Percentiles rank a stretch among this genome's conserved stretches.
Conservation (phyloP, 2,113 vertebrate genomes). For the Sapayoa aenigma region DNA sequence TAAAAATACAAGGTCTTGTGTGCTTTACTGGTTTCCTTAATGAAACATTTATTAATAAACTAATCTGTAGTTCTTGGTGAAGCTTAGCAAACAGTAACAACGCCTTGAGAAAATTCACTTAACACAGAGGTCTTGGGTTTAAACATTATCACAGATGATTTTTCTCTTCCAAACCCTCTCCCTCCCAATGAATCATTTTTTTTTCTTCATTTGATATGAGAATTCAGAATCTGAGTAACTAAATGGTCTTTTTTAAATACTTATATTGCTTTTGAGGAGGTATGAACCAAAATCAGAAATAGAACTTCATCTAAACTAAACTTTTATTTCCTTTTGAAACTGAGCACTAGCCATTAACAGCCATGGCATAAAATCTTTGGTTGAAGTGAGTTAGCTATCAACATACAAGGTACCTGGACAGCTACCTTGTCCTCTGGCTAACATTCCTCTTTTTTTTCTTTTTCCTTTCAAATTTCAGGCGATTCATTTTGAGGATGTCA, state of each 20-base stretch:
- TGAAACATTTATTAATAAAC: constrained; percentile 12
- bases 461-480: neutral
- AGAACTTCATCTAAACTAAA: neutral
- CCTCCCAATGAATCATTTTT: neutral
- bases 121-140: neutral
- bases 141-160: neutral
- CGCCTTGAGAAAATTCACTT: neutral
- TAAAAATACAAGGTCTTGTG: neutral
- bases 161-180: neutral
- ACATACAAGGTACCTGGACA: neutral
- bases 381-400: neutral
- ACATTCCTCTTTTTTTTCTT: neutral
- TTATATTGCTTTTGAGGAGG: neutral
- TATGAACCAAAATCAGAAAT: neutral
- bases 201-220: neutral
- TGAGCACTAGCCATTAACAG: neutral
- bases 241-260: neutral
- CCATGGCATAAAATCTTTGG: neutral
- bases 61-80: neutral
- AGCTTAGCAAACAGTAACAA: neutral
- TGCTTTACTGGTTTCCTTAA: constrained; percentile 3
- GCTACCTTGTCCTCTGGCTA: neutral
- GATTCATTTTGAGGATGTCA: neutral
- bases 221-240: neutral
- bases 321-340: neutral